A percentile compares a stretch with the other conserved stretches of the same genome.
These are phyloP conservation scores for Sanderia malayensis DNA, from an alignment of 30 jellyfish, hydroid and myxozoan species.

Conservation along the genomic window DNA sequence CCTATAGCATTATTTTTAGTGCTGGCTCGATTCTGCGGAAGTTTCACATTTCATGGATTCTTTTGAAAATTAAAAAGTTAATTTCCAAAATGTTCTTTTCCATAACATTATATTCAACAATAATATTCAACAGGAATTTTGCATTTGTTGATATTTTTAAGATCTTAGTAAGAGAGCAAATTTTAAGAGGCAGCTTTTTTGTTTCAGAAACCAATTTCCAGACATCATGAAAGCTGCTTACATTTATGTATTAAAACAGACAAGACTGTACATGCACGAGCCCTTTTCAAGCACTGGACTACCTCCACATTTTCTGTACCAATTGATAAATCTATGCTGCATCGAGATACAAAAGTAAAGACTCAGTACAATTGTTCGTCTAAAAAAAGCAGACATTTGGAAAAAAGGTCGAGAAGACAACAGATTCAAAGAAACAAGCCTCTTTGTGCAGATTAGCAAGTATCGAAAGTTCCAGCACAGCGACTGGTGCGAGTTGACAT, in stretches of 20 bases:
- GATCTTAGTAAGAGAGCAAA: neutral
- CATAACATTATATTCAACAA: neutral
- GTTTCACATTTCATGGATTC: neutral
- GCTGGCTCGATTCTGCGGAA: neutral
- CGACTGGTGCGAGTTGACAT: too few species aligned
- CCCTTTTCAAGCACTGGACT: slow-evolving; percentile 20
- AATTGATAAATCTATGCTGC: slow-evolving; percentile 30
- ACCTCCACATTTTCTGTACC: slow-evolving; percentile 31
- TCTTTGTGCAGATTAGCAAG: too few species aligned
- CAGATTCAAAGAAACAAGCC: too few species aligned
- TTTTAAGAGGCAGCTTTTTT: neutral
- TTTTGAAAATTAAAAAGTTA: neutral
- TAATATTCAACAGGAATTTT: neutral
- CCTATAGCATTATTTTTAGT: neutral
- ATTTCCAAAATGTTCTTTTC: neutral
- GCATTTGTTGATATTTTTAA: too few species aligned
- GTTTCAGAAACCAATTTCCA: neutral
- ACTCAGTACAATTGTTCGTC: too few species aligned
- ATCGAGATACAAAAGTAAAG: slow-evolving; percentile 36
- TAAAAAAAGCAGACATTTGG: too few species aligned
- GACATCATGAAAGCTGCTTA: too few species aligned
- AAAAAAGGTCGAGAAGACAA: too few species aligned
- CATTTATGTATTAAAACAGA: slow-evolving; percentile 7
- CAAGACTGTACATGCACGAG: slow-evolving; percentile 4
- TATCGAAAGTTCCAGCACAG: too few species aligned